These are phyloP conservation scores for Abrostola tripartita DNA, from an alignment of 2,888 invertebrate species.

Conservation along the genomic window DNA sequence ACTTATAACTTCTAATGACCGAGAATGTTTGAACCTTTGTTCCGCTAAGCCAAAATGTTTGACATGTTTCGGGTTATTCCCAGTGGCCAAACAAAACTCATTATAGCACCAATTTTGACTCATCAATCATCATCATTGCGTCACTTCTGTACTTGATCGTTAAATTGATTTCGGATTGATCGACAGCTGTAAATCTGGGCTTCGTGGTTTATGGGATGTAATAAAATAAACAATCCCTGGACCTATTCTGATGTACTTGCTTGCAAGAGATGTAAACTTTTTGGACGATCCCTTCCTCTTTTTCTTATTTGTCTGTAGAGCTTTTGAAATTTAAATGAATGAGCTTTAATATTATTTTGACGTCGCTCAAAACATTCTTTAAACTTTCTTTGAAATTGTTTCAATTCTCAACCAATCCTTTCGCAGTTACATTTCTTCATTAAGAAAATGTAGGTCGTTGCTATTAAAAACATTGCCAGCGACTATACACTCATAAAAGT, in stretches of 20 bases:
- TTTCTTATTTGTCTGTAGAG: background rate
- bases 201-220: slow-evolving; percentile 34
- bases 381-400: slow-evolving; percentile 16
- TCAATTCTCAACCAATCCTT: slow-evolving; percentile 26
- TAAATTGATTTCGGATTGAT: slow-evolving; percentile 51
- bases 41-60: slow-evolving; percentile 21
- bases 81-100: slow-evolving; percentile 39
- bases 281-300: background rate
- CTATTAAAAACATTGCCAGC: slow-evolving; percentile 42
- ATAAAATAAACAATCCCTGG: slow-evolving; percentile 31
- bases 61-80: slow-evolving; percentile 25
- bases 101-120: slow-evolving; percentile 37
- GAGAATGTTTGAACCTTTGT: slow-evolving; percentile 19
- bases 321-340: no score
- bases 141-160: slow-evolving; percentile 31
- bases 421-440: slow-evolving; percentile 34
- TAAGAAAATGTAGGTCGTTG: slow-evolving; percentile 51
- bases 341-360: background rate
- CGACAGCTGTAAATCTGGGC: slow-evolving; percentile 42
- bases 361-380: slow-evolving; percentile 22
- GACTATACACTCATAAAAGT: slow-evolving; percentile 40
- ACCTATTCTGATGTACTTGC: slow-evolving; percentile 5
- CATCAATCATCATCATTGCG: slow-evolving; percentile 45
- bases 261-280: slow-evolving; percentile 1
- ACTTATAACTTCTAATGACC: slow-evolving; percentile 6